phyloP scores from a whole-genome alignment of 2,888 invertebrate species.

The Chrysomela aeneicollis region DNA sequence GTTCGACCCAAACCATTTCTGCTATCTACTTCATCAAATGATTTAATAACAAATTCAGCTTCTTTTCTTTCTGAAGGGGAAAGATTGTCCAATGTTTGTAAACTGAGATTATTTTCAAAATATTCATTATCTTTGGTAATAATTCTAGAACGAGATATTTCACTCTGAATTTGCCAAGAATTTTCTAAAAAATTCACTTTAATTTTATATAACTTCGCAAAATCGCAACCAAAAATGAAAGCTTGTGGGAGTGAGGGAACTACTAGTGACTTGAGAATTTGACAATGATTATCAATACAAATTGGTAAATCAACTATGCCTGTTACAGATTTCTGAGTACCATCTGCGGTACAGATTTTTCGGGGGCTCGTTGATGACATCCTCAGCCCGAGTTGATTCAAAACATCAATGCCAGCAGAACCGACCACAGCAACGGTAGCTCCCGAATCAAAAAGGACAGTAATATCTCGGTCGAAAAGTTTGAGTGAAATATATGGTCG shows the following conservation, averaged over 20 bases:
- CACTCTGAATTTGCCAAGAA: conserved; percentile 4
- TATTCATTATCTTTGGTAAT: no score
- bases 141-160: no score
- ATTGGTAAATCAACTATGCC: conserved; percentile 26
- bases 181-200: conserved; percentile 7
- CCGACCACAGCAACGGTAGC: conserved; percentile 22
- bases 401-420: conserved; percentile 10
- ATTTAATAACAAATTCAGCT: conserved; percentile 18
- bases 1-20: conserved; percentile 27
- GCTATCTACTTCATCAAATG: conserved; percentile 25
- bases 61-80: neutral
- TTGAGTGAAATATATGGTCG: no score
- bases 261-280: conserved; percentile 23
- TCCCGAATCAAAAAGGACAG: conserved; percentile 27
- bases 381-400: conserved; percentile 7
- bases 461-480: conserved; percentile 20
- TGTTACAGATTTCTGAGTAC: conserved; percentile 16
- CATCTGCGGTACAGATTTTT: conserved; percentile 26
- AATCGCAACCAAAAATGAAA: conserved; percentile 30
- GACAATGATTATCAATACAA: conserved; percentile 8
- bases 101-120: no score
- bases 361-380: neutral
- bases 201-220: no score
- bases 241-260: conserved; percentile 26
- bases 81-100: neutral